A percentile compares a stretch with the other conserved stretches of the same genome.
phyloP scores from a whole-genome alignment of 2,888 invertebrate genomes.

The Sceliomorpha sp. region DNA sequence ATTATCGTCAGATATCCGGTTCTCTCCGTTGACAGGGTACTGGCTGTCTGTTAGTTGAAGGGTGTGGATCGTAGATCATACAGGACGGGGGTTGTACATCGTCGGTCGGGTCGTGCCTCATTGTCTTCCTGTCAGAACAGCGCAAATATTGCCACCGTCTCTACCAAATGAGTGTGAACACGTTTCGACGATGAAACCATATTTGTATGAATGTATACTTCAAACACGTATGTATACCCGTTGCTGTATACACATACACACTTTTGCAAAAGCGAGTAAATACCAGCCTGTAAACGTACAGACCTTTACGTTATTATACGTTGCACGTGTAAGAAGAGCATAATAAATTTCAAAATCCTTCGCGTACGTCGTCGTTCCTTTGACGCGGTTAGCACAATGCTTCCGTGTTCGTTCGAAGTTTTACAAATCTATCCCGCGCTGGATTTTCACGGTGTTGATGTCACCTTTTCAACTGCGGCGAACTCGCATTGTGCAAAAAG shows the following conservation, averaged over 20 bases:
- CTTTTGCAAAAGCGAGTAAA: slow-evolving; percentile 40
- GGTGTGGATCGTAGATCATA: slow-evolving; percentile 65
- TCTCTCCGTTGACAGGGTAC: slow-evolving; percentile 33
- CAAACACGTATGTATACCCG: slow-evolving; percentile 37
- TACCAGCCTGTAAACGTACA: slow-evolving; percentile 18
- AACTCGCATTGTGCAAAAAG: slow-evolving; percentile 7
- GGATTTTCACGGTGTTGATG: slow-evolving; percentile 18
- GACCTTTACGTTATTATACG: slow-evolving; percentile 29
- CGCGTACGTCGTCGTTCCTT: slow-evolving; percentile 33
- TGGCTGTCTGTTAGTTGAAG: slow-evolving; percentile 44
- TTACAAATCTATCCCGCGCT: not conserved
- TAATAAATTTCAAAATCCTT: slow-evolving; percentile 44
- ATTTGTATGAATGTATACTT: slow-evolving; percentile 54
- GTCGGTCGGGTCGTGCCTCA: slow-evolving; percentile 71
- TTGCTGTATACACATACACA: not conserved
- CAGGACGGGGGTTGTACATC: slow-evolving; percentile 67
- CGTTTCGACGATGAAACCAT: slow-evolving; percentile 22
- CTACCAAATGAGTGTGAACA: slow-evolving; percentile 60
- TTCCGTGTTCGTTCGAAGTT: slow-evolving; percentile 6
- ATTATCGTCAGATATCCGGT: slow-evolving; percentile 66
- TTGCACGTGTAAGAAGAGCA: slow-evolving; percentile 35
- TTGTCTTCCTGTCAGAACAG: slow-evolving; percentile 76
- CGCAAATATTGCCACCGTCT: slow-evolving; percentile 77
- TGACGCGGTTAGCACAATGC: slow-evolving; percentile 42
- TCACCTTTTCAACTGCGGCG: not conserved